phyloP scores from a whole-genome alignment of 2,797 vertebrate genomes.

The Danio albolineatus region DNA sequence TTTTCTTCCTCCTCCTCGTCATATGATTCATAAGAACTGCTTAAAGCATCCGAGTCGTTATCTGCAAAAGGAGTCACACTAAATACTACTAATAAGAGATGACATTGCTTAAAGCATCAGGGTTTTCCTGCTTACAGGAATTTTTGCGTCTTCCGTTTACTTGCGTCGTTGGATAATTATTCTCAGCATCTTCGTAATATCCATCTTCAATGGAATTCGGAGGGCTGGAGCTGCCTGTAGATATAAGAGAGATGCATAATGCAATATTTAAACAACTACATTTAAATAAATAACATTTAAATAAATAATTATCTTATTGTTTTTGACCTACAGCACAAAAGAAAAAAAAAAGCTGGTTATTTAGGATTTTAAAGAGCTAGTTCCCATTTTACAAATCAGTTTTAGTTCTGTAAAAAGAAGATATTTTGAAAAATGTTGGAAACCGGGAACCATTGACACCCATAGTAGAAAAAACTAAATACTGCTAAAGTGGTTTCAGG shows the following conservation, averaged over 20 bases:
- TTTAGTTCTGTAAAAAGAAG: no score
- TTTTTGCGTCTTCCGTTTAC: constrained; percentile 90
- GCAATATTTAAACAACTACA: not conserved
- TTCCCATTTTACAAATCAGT: no score
- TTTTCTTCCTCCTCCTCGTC: constrained; percentile 98
- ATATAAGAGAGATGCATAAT: constrained; percentile 4
- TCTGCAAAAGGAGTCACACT: constrained; percentile 74
- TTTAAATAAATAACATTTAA: no score
- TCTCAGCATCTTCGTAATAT: constrained; percentile 96
- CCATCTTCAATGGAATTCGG: constrained; percentile 92
- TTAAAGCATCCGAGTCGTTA: constrained; percentile 96
- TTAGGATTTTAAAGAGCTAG: no score
- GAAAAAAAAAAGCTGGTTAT: not conserved
- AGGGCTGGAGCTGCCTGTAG: constrained; percentile 88
- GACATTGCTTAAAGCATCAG: not conserved
- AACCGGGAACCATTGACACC: no score
- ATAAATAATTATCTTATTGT: not conserved
- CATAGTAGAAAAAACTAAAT: no score
- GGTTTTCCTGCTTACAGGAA: constrained; percentile 82
- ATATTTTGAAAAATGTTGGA: no score
- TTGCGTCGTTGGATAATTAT: constrained; percentile 88
- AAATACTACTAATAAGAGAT: constrained; percentile 4
- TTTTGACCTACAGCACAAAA: not conserved
- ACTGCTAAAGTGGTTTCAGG: no score
- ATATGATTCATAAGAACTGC: constrained; percentile 98